Base-by-base conservation (phyloP, 2,888 invertebrate genomes). In the Phalera bucephala region DNA sequence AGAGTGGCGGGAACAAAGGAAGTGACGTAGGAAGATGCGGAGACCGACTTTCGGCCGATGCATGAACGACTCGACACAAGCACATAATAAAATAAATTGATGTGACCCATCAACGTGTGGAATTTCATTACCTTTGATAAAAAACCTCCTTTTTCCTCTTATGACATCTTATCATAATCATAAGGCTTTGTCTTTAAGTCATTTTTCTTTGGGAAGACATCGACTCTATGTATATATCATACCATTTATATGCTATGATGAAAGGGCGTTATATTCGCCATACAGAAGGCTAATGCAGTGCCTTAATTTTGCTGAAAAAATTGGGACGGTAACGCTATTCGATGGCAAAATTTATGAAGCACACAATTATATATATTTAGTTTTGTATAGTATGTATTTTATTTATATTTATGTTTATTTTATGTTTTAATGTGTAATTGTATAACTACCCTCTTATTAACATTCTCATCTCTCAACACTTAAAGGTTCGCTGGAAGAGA, bases 1-100 rank as follows among this genome's bases (percentile, higher is more conserved):
- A 66, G 69, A 68, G 69, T 71, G 73, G 64, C 59, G 62, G 72
- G 72, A 72, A 67, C 80, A 80, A 74, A 77, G 78, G 76, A 75
- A 72, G 76, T 79, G 78, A 80, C 75, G 74, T 77, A 41, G 45
- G 55, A 42, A 62, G 62, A 61, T 47, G 58, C 51, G 58, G 46
- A 43, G 43, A 55, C 43, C 50, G 58, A 64, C 74, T 73, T 71
- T 75, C 75, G 67, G 62, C 51, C 59, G 63, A 65, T 66, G 60
- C 59, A 52, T 36, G 46, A 49, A 36, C 47, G 36, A 41, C 41
- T 38, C 48, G 31, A 38, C 54, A 52, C 52, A 55, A 45, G 32
- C 34, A 61, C 39, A 64, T 58, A 55, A 65, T 63, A 61, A 61
- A 58, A 58, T 54, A 63, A 68, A 72, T 68, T 68, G 72, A 71